These are phyloP conservation scores for Drosophila lacicola DNA, from an alignment of 2,888 invertebrate genomes.

Conservation along the genomic window DNA sequence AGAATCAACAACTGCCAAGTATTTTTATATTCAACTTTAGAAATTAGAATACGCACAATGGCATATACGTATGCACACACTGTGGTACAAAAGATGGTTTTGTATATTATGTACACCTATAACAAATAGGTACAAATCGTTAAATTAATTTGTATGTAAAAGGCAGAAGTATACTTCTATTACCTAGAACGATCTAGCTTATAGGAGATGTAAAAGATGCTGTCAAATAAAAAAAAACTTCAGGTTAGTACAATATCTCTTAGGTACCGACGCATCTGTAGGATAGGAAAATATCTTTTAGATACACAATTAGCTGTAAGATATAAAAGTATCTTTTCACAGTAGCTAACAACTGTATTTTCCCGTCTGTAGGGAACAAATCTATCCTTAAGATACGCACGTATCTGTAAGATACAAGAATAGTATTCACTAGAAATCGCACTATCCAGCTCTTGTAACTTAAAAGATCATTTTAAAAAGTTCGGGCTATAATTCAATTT, in stretches of 20 bases:
- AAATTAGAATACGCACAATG: constrained; percentile 1
- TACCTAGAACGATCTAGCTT: too few relatives aligned
- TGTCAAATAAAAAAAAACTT: neutral
- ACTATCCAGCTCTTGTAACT: too few relatives aligned
- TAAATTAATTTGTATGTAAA: too few relatives aligned
- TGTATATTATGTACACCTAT: neutral
- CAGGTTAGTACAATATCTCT: too few relatives aligned
- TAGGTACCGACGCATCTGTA: neutral
- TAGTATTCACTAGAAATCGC: too few relatives aligned
- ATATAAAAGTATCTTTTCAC: neutral
- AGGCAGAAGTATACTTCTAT: too few relatives aligned
- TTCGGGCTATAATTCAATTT: too few relatives aligned
- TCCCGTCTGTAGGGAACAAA: neutral
- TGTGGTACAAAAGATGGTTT: neutral
- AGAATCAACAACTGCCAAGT: constrained; percentile 7
- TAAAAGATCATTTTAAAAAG: too few relatives aligned
- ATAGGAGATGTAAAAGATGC: too few relatives aligned
- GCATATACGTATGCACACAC: constrained; percentile 1
- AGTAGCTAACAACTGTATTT: too few relatives aligned
- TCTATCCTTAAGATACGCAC: neutral
- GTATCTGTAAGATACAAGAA: neutral
- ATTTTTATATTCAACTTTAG: neutral
- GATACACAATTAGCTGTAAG: neutral
- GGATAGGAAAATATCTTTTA: neutral
- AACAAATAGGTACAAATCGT: too few relatives aligned